These are phyloP conservation scores for Drosophila antonietae DNA, from an alignment of 2,888 invertebrate species.

Conservation along the genomic window DNA sequence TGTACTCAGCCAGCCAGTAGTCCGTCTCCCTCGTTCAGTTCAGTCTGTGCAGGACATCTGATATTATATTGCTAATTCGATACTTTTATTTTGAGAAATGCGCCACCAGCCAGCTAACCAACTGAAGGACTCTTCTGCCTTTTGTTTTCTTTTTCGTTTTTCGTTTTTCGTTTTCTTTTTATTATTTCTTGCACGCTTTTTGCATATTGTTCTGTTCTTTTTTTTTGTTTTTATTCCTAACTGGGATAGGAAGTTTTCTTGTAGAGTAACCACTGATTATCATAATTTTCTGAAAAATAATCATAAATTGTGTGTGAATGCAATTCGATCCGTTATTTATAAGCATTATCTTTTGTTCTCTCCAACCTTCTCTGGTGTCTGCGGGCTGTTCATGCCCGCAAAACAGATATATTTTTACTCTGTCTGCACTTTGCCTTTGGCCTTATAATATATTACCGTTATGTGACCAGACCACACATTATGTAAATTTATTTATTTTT, in stretches of 20 bases:
- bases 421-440: slow-evolving; percentile 23
- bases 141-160: slow-evolving; percentile 20
- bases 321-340: slow-evolving; percentile 77
- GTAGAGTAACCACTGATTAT: slow-evolving; percentile 54
- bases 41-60: slow-evolving; percentile 65
- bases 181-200: slow-evolving; percentile 29
- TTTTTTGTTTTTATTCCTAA: slow-evolving; percentile 47
- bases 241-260: slow-evolving; percentile 45
- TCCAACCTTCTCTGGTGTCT: slow-evolving; percentile 49
- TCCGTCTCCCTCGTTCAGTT: neutral
- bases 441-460: slow-evolving; percentile 76
- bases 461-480: slow-evolving; percentile 79
- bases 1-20: slow-evolving; percentile 46
- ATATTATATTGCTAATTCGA: slow-evolving; percentile 83
- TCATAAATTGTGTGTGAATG: slow-evolving; percentile 75
- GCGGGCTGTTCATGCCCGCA: slow-evolving; percentile 56
- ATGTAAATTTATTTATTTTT: slow-evolving; percentile 49
- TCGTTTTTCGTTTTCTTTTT: too few species aligned
- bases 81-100: slow-evolving; percentile 75
- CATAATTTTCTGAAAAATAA: slow-evolving; percentile 67
- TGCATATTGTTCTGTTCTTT: slow-evolving; percentile 46
- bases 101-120: slow-evolving; percentile 46
- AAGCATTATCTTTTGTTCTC: slow-evolving; percentile 57
- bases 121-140: slow-evolving; percentile 39
- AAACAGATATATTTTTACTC: slow-evolving; percentile 10